Evolutionary conservation across 1,140 invertebrate genomes (phyloP).

Genomic region (Panagrolaimus sp.): DNA sequence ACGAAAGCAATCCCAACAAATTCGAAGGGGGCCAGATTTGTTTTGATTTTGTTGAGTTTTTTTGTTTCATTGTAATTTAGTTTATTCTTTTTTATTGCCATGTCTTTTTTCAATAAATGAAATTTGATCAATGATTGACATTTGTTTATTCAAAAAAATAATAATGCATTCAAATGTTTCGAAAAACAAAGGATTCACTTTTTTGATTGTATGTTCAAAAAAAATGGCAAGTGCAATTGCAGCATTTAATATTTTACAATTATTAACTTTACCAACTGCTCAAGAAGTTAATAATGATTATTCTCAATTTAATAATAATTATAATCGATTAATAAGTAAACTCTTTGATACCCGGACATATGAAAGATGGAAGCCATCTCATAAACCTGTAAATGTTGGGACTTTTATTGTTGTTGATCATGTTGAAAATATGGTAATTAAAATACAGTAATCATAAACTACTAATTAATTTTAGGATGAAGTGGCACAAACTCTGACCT

Average conservation of each 20-base stretch:
- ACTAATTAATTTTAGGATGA: not conserved
- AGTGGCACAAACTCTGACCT: not conserved
- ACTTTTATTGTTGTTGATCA: not conserved
- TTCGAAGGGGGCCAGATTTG: conserved; percentile 24
- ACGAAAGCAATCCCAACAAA: conserved; percentile 26
- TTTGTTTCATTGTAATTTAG: too few relatives aligned
- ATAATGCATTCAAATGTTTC: too few relatives aligned
- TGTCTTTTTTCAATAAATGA: too few relatives aligned
- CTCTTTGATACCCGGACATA: not conserved
- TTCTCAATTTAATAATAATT: not conserved
- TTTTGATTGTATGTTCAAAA: conserved; percentile 8
- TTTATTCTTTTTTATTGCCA: too few relatives aligned
- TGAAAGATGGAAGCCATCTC: not conserved
- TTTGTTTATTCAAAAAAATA: too few relatives aligned
- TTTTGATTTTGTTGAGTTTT: conserved; percentile 16
- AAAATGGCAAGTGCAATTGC: conserved; percentile 23
- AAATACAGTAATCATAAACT: not conserved
- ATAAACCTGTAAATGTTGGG: not conserved
- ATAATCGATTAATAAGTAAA: not conserved
- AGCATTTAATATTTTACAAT: conserved; percentile 1
- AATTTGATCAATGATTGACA: too few relatives aligned
- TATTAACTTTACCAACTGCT: not conserved
- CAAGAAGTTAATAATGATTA: conserved; percentile 10
- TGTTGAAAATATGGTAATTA: conserved; percentile 6
- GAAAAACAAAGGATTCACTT: too few relatives aligned